Evolutionary conservation across 1,140 invertebrate genomes (phyloP).

Genomic region (Olivierus martensii): DNA sequence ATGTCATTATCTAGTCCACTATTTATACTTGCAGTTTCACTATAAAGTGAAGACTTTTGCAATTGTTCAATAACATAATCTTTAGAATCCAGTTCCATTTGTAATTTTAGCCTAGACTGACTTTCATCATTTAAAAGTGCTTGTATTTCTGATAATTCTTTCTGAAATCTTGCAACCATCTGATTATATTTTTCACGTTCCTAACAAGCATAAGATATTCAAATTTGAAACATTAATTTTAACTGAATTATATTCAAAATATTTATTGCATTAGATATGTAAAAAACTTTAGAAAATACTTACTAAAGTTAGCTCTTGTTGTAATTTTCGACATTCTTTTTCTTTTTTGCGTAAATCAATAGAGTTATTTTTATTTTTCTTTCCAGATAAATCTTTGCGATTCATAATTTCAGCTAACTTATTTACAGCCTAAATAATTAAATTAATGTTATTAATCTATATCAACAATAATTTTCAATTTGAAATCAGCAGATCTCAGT

Average conservation of each 20-base stretch:
- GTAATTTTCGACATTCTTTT: constrained; percentile 84
- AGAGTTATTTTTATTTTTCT: constrained; percentile 42
- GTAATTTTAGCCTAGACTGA: constrained; percentile 54
- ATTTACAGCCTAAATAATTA: constrained; percentile 65
- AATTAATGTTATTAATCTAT: too few species aligned
- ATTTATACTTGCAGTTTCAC: constrained; percentile 77
- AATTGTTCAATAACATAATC: constrained; percentile 90
- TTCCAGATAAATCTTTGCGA: constrained; percentile 50
- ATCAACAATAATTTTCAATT: too few species aligned
- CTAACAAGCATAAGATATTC: constrained; percentile 23
- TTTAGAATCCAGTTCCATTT: constrained; percentile 93
- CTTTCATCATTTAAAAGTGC: constrained; percentile 48
- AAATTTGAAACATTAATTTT: too few species aligned
- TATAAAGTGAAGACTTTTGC: constrained; percentile 52
- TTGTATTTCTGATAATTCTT: constrained; percentile 74
- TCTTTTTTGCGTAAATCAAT: constrained; percentile 77
- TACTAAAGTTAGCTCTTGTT: constrained; percentile 82
- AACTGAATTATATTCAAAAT: too few species aligned
- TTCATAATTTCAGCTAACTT: constrained; percentile 96
- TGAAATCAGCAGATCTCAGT: too few species aligned
- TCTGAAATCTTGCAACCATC: constrained; percentile 62
- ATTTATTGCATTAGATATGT: background rate
- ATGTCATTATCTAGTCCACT: constrained; percentile 74
- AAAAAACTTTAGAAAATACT: constrained; percentile 11
- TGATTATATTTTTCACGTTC: constrained; percentile 88